These are phyloP conservation scores for Pterostichus madidus DNA, from an alignment of 2,888 invertebrate species.

Conservation along the genomic window DNA sequence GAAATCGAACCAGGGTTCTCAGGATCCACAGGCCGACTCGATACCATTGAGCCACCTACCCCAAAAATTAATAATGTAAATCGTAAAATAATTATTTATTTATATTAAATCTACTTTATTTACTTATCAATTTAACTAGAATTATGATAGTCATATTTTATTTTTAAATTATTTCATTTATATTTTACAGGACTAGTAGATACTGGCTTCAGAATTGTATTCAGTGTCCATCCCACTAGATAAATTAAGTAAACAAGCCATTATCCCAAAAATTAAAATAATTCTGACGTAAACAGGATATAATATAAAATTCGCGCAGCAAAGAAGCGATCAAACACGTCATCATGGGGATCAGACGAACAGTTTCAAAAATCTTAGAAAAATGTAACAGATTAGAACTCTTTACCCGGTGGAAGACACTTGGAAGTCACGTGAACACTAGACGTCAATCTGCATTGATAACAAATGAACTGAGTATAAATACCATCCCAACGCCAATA, in stretches of 20 bases:
- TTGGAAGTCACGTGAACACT: conserved; percentile 53
- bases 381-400: conserved; percentile 7
- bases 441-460: conserved; percentile 61
- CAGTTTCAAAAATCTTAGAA: conserved; percentile 53
- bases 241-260: background rate
- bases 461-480: conserved; percentile 51
- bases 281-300: background rate
- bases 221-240: background rate
- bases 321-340: conserved; percentile 49
- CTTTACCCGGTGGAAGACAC: conserved; percentile 29
- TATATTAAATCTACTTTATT: background rate
- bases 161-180: too few species aligned
- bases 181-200: too few species aligned
- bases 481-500: conserved; percentile 15
- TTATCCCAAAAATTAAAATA: background rate
- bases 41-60: too few species aligned
- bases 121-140: conserved; percentile 5
- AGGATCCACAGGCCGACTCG: too few species aligned
- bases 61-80: too few species aligned
- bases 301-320: conserved; percentile 51
- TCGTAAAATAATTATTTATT: conserved; percentile 22
- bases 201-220: background rate
- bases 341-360: conserved; percentile 25
- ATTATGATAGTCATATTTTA: too few species aligned
- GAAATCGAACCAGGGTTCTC: too few species aligned